These are phyloP conservation scores for Chrysotoxum bicinctum DNA, from an alignment of 2,888 invertebrate genomes.

Conservation along the genomic window DNA sequence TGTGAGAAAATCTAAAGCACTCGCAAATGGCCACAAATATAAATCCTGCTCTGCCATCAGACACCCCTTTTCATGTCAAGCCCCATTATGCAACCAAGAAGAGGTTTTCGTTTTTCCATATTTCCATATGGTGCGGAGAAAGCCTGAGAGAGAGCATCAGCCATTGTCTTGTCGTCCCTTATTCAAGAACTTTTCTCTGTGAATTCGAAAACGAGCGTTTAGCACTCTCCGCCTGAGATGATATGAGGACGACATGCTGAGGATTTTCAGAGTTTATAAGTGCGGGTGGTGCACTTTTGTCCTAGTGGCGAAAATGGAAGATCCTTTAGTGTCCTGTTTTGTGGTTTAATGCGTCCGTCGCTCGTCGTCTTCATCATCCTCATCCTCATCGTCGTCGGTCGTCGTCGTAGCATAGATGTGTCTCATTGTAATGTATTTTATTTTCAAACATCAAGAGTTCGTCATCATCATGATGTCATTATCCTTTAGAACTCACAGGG, in stretches of 20 bases:
- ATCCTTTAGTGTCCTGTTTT: constrained; percentile 59
- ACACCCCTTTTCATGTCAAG: constrained; percentile 66
- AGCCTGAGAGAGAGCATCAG: neutral
- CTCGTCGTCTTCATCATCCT: too few species aligned
- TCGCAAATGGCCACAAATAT: constrained; percentile 67
- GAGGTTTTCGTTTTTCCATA: constrained; percentile 68
- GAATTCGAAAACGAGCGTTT: constrained; percentile 52
- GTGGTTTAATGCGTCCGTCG: constrained; percentile 53
- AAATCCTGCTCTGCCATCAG: constrained; percentile 43
- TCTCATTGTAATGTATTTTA: constrained; percentile 69
- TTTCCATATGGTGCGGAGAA: constrained; percentile 3
- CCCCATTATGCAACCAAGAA: constrained; percentile 53
- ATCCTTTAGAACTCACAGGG: constrained; percentile 63
- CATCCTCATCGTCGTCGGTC: neutral
- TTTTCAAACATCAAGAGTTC: constrained; percentile 71
- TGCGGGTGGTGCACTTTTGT: constrained; percentile 73
- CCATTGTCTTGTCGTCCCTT: constrained; percentile 52
- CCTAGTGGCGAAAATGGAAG: constrained; percentile 70
- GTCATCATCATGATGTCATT: constrained; percentile 72
- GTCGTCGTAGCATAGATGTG: neutral
- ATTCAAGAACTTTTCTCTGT: constrained; percentile 32
- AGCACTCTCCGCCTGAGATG: constrained; percentile 53
- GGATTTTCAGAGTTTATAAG: constrained; percentile 42
- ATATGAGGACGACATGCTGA: constrained; percentile 48
- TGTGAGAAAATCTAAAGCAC: constrained; percentile 72